phyloP scores from a whole-genome alignment of 2,797 vertebrate species.

The Lagodon rhomboides region DNA sequence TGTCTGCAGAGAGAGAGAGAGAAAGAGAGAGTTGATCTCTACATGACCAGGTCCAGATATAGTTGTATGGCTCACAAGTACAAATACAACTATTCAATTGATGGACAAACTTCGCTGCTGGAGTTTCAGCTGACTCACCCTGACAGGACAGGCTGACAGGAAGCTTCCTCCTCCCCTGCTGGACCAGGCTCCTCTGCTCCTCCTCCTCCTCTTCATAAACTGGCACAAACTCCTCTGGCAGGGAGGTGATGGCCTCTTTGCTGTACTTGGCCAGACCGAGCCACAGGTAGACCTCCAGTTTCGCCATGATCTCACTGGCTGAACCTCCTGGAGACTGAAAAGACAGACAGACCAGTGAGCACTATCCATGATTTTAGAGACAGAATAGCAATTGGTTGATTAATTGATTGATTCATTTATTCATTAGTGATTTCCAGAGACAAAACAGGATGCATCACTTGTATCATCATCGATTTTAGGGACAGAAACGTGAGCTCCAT shows the following conservation, averaged over 20 bases:
- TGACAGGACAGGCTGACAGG: conserved; percentile 87
- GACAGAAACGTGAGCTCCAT: accelerated
- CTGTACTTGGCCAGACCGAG: conserved; percentile 90
- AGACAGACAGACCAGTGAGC: not conserved
- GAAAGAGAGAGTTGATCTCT: not conserved
- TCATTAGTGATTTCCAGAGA: not conserved
- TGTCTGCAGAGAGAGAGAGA: conserved; percentile 77
- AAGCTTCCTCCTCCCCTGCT: conserved; percentile 72
- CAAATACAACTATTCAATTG: conserved; percentile 1
- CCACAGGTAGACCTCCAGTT: conserved; percentile 95
- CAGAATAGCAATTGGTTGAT: too few species aligned
- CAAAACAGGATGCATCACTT: not conserved
- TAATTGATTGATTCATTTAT: too few species aligned
- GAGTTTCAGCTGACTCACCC: conserved; percentile 81
- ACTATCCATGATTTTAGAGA: not conserved
- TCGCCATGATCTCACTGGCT: conserved; percentile 90
- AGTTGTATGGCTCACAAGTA: not conserved
- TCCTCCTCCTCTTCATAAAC: conserved; percentile 79
- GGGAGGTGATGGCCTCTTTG: conserved; percentile 86
- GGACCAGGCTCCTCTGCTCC: conserved; percentile 23
- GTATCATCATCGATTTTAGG: not conserved
- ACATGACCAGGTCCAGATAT: not conserved
- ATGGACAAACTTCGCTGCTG: not conserved
- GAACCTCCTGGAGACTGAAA: conserved; percentile 88
- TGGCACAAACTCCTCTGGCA: conserved; percentile 90